A percentile compares a stretch with the other conserved stretches of the same genome.
Conservation (phyloP, 2,888 invertebrate genomes). For the Chrysopilus asiliformis region DNA sequence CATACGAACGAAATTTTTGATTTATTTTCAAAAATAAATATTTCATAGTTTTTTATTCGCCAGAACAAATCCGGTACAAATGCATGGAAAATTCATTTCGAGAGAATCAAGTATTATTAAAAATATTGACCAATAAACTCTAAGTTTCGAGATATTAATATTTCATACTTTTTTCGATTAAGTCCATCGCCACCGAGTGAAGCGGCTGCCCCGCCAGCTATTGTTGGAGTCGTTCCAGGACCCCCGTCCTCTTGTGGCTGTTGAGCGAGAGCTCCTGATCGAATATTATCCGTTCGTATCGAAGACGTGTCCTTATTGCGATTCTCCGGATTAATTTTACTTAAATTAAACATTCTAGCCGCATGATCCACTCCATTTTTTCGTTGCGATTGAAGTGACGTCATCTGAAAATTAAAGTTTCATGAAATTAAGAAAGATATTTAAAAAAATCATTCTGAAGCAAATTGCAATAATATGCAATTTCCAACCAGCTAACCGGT, state of each 20-base stretch:
- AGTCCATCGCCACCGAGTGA: no score
- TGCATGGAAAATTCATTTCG: no score
- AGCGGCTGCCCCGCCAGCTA: slow-evolving; percentile 8
- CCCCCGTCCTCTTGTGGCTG: slow-evolving; percentile 4
- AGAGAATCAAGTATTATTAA: no score
- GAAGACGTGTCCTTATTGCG: slow-evolving; percentile 10
- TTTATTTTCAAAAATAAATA: no score
- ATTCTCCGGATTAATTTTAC: slow-evolving; percentile 20
- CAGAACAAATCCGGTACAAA: no score
- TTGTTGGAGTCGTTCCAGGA: slow-evolving; percentile 7
- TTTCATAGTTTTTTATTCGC: no score
- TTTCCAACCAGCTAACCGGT: slow-evolving; percentile 19
- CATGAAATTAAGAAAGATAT: neutral
- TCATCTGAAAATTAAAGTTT: slow-evolving; percentile 8
- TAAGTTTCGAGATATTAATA: no score
- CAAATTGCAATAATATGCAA: neutral
- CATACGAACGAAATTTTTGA: no score
- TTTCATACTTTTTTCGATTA: slow-evolving; percentile 16
- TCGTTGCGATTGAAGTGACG: slow-evolving; percentile 14
- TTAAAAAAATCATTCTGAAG: neutral
- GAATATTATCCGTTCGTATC: slow-evolving; percentile 9
- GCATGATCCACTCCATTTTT: slow-evolving; percentile 22
- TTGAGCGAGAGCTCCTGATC: slow-evolving; percentile 1
- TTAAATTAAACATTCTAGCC: slow-evolving; percentile 18
- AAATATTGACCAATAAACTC: no score